Conservation (phyloP, 1,140 invertebrate genomes). For the Drosophila repletoides region DNA sequence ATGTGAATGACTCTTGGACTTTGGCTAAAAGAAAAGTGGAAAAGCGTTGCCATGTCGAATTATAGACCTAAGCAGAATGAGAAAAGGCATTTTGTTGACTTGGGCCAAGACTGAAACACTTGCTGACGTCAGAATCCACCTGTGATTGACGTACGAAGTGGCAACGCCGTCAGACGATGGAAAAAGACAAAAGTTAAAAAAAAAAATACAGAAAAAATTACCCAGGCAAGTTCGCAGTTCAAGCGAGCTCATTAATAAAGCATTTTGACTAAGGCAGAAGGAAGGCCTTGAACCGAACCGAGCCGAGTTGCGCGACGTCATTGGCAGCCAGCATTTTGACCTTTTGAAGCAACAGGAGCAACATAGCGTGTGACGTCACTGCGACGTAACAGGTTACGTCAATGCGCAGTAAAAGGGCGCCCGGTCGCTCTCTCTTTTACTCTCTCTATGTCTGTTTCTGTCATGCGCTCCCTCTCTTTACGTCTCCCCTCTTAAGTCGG, state of each 20-base stretch:
- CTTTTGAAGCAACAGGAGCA: constrained; percentile 66
- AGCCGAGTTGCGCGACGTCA: constrained; percentile 48
- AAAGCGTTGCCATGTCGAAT: constrained; percentile 56
- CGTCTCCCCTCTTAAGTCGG: constrained; percentile 4
- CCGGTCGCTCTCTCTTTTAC: constrained; percentile 30
- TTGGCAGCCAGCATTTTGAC: constrained; percentile 38
- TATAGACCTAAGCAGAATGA: constrained; percentile 36
- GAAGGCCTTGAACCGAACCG: constrained; percentile 65
- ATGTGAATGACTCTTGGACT: constrained; percentile 28
- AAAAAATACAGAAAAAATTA: background rate
- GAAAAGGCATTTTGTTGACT: background rate
- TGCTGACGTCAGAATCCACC: constrained; percentile 67
- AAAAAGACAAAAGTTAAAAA: constrained; percentile 7
- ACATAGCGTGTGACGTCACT: constrained; percentile 61
- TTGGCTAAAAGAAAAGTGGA: constrained; percentile 7
- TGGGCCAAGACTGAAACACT: background rate
- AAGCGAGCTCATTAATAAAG: constrained; percentile 45
- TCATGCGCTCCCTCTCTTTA: background rate
- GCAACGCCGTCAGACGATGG: constrained; percentile 20
- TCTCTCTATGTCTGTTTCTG: constrained; percentile 2
- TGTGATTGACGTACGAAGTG: constrained; percentile 65
- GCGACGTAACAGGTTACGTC: constrained; percentile 46
- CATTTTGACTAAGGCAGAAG: constrained; percentile 20
- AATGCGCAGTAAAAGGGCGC: too few relatives aligned
- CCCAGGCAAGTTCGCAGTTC: background rate